Base-by-base conservation (phyloP, 2,888 invertebrate species). In the Zygogramma bicolorata region DNA sequence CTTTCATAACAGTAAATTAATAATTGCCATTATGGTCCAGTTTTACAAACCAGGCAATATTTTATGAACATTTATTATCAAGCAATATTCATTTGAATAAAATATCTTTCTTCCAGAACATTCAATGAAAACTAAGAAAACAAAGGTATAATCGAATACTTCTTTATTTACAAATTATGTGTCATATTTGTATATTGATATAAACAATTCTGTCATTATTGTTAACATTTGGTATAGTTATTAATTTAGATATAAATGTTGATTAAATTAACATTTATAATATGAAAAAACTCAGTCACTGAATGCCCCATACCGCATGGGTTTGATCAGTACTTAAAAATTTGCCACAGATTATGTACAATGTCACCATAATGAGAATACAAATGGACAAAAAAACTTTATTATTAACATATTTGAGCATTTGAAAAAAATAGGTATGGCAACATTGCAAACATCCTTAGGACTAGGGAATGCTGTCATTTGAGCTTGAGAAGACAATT, bases 171-270 rank as follows among this genome's bases (percentile, higher is more conserved):
- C 79, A 79, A 79, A 77, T 76, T 77, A 79, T 77, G 75, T 74
- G 72, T 78, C 69, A 76, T 76, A 68, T 80, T 77, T 80, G 74
- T 77, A 81, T 80, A 80, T 78, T 79, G 79, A 81, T 81, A 82
- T 82, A 81, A 81, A 82, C 82, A 83, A 81, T 80, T 81, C 75
- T 82, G 81, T 83, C 81, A 82, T 83, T 83, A 83, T 82, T 81
- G 80, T 82, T 83, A 83, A 83, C 83, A 83, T 83, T 83, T 83
- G 83, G 83, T 83, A 83, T 82, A 83, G 77, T 82, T 81, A 82
- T 82, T 79, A 82, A 83, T 82, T 83, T 82, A 82, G 82, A 82
- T 81, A 81, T 81, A 81, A 83, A 82, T 77, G 81, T 81, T 81
- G 77, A 79, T 77, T 80, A 81, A 80, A 81, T 75, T 79, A 81